Conservation (phyloP, 2,797 vertebrate genomes). For the Bradypodion ventrale region DNA sequence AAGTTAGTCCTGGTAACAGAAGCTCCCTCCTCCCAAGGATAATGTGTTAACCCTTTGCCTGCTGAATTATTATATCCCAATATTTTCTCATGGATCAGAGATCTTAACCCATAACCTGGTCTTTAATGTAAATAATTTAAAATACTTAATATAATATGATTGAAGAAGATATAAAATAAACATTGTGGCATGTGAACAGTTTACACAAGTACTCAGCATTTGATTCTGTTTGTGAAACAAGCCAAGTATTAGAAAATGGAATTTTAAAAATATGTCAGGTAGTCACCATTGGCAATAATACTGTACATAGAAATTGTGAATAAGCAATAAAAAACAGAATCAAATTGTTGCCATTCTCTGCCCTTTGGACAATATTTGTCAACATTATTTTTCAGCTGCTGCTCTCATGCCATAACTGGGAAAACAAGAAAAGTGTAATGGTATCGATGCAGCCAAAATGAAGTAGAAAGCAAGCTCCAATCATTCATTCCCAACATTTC, state of each 20-base stretch:
- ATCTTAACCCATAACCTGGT: not conserved
- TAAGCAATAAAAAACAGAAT: conserved; percentile 31
- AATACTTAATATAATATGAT: not conserved
- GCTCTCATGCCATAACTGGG: conserved; percentile 64
- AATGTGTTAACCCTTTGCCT: too few species aligned
- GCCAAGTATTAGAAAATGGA: conserved; percentile 51
- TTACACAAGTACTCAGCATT: not conserved
- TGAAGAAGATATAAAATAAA: not conserved
- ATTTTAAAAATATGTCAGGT: conserved; percentile 42
- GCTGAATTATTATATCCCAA: too few species aligned
- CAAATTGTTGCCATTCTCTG: conserved; percentile 7
- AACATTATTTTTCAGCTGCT: conserved; percentile 71
- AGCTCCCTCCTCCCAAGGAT: too few species aligned
- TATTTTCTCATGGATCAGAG: not conserved
- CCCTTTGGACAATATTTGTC: conserved; percentile 67
- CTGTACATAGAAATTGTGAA: conserved; percentile 56
- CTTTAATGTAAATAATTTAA: not conserved
- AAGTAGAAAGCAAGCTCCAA: conserved; percentile 21
- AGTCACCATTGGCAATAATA: conserved; percentile 56
- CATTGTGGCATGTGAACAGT: not conserved
- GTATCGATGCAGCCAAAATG: conserved; percentile 55
- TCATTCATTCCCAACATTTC: conserved; percentile 56
- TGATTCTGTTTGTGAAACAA: not conserved
- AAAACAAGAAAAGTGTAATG: conserved; percentile 58
- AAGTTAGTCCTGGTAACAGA: too few species aligned